Conservation (phyloP, 2,888 invertebrate genomes). For the Epistrophella euchroma region DNA sequence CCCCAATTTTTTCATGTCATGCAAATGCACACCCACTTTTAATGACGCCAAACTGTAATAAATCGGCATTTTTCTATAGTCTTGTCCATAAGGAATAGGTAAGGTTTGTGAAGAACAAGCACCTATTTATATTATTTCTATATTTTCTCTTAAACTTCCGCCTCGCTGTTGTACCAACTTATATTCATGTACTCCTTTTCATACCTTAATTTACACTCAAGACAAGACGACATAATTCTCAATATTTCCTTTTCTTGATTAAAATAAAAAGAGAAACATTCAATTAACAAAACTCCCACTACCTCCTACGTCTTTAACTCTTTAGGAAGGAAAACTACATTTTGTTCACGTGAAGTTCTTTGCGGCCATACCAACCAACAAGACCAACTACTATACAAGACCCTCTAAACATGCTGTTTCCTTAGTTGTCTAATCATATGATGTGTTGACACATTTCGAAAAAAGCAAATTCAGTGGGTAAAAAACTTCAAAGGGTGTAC, state of each 20-base stretch:
- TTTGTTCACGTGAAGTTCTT: neutral
- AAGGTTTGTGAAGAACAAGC: too few species aligned
- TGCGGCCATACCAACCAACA: too few species aligned
- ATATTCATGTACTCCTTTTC: neutral
- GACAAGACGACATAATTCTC: slow-evolving; percentile 6
- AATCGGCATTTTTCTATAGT: too few species aligned
- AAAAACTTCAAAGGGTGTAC: slow-evolving; percentile 16
- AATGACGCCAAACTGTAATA: too few species aligned
- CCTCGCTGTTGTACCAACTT: too few species aligned
- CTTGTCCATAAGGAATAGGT: too few species aligned
- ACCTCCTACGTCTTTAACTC: neutral
- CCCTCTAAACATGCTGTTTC: slow-evolving; percentile 6
- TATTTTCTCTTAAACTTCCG: too few species aligned
- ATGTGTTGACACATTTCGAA: slow-evolving; percentile 49
- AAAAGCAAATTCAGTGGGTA: slow-evolving; percentile 15
- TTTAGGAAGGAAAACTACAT: neutral
- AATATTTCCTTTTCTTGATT: slow-evolving; percentile 28
- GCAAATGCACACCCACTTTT: too few species aligned
- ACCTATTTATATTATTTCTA: too few species aligned
- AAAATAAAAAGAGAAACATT: slow-evolving; percentile 47
- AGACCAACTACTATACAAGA: neutral
- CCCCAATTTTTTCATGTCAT: too few species aligned
- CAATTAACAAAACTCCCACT: slow-evolving; percentile 42
- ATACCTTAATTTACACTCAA: neutral
- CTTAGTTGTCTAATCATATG: slow-evolving; percentile 7